Evolutionary conservation across 2,888 invertebrate genomes (phyloP), one percentile per base, ranked within the genome.

Genomic region (Polyommatus iphigenia): DNA sequence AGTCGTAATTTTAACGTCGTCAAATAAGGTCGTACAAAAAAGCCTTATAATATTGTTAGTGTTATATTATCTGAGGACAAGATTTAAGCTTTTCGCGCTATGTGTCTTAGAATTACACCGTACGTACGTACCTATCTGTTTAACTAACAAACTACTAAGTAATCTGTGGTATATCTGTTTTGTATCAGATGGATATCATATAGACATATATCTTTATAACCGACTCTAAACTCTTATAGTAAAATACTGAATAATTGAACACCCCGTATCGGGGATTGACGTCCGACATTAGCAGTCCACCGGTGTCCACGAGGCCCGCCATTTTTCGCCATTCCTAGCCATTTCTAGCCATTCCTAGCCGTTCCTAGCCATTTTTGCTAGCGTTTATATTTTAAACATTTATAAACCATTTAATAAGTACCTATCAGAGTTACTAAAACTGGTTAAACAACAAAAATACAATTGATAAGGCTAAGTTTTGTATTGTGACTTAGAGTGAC

Each of bases 191-290:
- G 8, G 41, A 41, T 46, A 50, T 15, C 13, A 13, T 24, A 15
- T 67, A 18, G 29, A 32, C 18, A 15, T 29, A 15, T 67, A 29
- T 62, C 13, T 67, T 67, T 15, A 67, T 67, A 67, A 29, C 29
- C 13, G 4, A 67, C 29, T 67, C 15, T 67, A 32, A 67, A 67
- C 29, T 67, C 15, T 67, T 67, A 67, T 29, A 67, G 67, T 32
- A 29, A 67, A 67, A 67, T 67, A 67, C 67, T 67, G 67, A 67
- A 67, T 67, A 67, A 67, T 67, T 67, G 29, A 67, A 67, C 67
- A 67, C 15, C 67, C 29, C 15, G 29, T 32, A 32, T 67, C 29
- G 29, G 29, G 67, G 67, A 67, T 67, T 67, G 67, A 67, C 67
- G 67, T 67, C 13, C 29, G 29, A 29, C 32, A 67, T 67, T 67